Evolutionary conservation across 2,888 invertebrate species (phyloP).

Genomic region (Aphidius colemani): DNA sequence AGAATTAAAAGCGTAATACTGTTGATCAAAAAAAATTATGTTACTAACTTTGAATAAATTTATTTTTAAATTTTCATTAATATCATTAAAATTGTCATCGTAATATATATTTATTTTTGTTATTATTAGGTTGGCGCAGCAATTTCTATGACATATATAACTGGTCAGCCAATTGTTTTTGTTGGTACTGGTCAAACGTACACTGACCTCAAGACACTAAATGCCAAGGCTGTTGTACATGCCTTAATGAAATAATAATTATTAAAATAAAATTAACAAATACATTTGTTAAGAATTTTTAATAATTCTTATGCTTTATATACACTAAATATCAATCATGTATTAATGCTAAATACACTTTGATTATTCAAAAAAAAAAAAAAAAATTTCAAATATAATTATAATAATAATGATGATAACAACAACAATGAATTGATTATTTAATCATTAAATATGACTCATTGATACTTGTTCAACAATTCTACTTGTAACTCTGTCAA

Average conservation of each 20-base stretch:
- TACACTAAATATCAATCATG: background rate
- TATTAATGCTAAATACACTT: background rate
- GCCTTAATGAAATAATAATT: conserved; percentile 85
- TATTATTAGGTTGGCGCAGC: conserved; percentile 85
- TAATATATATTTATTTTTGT: conserved; percentile 8
- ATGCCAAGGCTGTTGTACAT: conserved; percentile 94
- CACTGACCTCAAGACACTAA: conserved; percentile 94
- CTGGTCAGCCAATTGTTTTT: conserved; percentile 98
- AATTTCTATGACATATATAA: conserved; percentile 99
- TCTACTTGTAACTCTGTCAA: conserved; percentile 38
- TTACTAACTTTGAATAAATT: background rate
- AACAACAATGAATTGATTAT: no score
- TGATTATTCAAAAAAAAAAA: background rate
- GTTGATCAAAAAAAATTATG: background rate
- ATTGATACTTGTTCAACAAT: conserved; percentile 48
- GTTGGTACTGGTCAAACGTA: conserved; percentile 99
- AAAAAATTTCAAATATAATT: background rate
- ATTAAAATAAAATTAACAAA: conserved; percentile 19
- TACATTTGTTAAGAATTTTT: conserved; percentile 11
- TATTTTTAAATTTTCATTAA: background rate
- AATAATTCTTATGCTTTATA: background rate
- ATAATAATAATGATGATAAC: background rate
- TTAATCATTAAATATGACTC: conserved; percentile 44
- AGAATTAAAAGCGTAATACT: background rate
- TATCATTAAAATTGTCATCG: conserved; percentile 4